These are phyloP conservation scores for Mechanitis messenoides DNA, from an alignment of 2,888 invertebrate genomes.

Conservation along the genomic window DNA sequence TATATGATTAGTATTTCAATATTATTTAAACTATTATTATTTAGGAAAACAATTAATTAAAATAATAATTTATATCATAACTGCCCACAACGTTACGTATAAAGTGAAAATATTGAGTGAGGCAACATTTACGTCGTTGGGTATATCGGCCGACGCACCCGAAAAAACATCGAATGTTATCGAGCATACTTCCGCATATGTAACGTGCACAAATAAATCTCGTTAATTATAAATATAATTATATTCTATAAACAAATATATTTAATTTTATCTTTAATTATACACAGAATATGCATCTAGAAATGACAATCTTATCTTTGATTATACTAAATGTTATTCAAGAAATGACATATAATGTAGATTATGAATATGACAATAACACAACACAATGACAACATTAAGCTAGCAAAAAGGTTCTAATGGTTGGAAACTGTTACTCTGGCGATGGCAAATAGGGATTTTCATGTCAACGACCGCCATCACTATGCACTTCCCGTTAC, in stretches of 20 bases:
- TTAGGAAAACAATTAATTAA: background rate
- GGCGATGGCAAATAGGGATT: conserved; percentile 29
- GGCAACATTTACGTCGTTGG: conserved; percentile 56
- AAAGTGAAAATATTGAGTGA: conserved; percentile 53
- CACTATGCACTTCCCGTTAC: conserved; percentile 36
- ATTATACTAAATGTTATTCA: too few species aligned
- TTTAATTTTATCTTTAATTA: too few species aligned
- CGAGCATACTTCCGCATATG: conserved; percentile 31
- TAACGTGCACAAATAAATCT: background rate
- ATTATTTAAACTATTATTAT: too few species aligned
- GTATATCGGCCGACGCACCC: conserved; percentile 39
- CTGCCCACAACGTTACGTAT: conserved; percentile 14
- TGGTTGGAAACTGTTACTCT: conserved; percentile 18
- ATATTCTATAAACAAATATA: too few species aligned
- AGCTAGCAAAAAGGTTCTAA: conserved; percentile 8
- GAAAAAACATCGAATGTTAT: conserved; percentile 30
- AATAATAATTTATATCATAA: background rate
- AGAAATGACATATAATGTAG: too few species aligned
- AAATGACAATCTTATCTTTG: too few species aligned
- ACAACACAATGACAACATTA: too few species aligned
- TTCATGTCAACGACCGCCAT: conserved; percentile 34
- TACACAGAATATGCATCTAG: too few species aligned
- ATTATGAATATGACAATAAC: too few species aligned
- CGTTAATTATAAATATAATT: too few species aligned
- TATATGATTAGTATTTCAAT: too few species aligned